Evolutionary conservation across 2,113 vertebrate species (phyloP).

Genomic region (Centropus unirufus): DNA sequence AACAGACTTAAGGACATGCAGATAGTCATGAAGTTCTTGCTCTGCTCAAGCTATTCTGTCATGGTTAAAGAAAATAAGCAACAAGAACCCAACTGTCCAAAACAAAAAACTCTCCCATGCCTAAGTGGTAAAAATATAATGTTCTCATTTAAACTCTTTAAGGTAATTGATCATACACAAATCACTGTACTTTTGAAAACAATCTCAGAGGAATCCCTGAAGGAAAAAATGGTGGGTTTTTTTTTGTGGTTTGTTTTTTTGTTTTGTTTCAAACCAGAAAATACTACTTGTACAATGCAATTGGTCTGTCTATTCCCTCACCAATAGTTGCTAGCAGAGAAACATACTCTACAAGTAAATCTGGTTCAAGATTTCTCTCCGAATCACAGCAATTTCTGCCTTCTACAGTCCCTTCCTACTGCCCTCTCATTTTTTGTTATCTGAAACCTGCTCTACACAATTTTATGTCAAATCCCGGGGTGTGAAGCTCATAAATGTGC

Average conservation of each 20-base stretch:
- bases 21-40: not conserved
- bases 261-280: not conserved
- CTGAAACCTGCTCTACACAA: not conserved
- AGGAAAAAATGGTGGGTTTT: not conserved
- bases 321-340: not conserved
- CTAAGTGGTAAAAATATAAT: not conserved
- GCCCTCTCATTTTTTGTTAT: not conserved
- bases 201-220: not conserved
- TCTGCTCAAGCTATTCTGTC: not conserved
- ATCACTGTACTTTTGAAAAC: not conserved
- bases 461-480: not conserved
- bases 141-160: not conserved
- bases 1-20: not conserved
- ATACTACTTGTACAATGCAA: not conserved
- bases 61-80: not conserved
- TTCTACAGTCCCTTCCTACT: not conserved
- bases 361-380: not conserved
- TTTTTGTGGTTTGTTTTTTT: too few species aligned
- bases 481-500: not conserved
- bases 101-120: accelerated
- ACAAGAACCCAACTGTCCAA: not conserved
- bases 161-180: not conserved
- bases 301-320: not conserved
- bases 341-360: not conserved
- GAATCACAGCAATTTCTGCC: not conserved